These are phyloP conservation scores for Eurosta solidaginis DNA, from an alignment of 1,140 invertebrate species.

Conservation along the genomic window DNA sequence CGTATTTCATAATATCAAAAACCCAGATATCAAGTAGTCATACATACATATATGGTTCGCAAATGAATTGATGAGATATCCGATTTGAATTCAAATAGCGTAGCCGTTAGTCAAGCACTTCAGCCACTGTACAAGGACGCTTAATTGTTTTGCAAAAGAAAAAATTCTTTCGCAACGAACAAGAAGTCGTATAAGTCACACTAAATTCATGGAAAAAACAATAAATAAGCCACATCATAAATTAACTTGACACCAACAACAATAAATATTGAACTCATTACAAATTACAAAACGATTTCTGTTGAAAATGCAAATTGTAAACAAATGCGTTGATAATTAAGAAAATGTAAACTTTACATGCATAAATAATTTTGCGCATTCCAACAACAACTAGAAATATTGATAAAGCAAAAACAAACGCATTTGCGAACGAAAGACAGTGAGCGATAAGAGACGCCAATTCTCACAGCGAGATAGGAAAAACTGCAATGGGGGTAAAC, in stretches of 20 bases:
- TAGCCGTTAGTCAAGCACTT: too few species aligned
- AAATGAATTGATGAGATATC: too few species aligned
- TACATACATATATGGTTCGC: too few species aligned
- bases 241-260: background rate
- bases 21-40: too few species aligned
- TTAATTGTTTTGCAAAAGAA: too few species aligned
- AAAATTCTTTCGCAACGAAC: too few species aligned
- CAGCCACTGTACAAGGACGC: too few species aligned
- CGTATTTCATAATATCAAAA: too few species aligned
- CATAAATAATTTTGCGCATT: background rate
- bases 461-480: background rate
- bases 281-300: conserved; percentile 9
- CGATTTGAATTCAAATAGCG: too few species aligned
- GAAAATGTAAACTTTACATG: background rate
- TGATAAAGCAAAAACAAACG: background rate
- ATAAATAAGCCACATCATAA: background rate
- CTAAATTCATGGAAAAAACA: background rate
- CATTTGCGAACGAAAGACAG: background rate
- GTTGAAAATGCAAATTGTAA: background rate
- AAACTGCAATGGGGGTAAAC: background rate
- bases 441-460: background rate
- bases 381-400: background rate
- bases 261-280: background rate
- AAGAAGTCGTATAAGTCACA: background rate
- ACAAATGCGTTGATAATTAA: background rate